Conservation (phyloP, 2,888 invertebrate genomes). For the Perithous albicinctus region DNA sequence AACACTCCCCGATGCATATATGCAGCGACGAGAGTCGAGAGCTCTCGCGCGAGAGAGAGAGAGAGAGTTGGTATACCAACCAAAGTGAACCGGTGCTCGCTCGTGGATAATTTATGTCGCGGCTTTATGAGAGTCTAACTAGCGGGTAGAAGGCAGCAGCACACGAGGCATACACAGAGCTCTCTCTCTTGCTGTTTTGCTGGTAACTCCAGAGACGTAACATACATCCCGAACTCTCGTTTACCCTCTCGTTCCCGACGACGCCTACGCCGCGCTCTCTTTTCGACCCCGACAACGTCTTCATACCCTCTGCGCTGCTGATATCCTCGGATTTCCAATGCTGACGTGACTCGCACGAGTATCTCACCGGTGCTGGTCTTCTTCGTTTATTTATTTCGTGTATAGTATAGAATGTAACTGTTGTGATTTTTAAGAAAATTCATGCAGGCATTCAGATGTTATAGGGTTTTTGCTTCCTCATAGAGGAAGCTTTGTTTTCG, state of each 20-base stretch:
- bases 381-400: neutral
- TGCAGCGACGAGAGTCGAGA: conserved; percentile 69
- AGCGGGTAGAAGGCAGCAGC: conserved; percentile 80
- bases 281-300: conserved; percentile 62
- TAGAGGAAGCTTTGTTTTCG: too few species aligned
- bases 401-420: neutral
- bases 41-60: conserved; percentile 63
- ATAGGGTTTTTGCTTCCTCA: too few species aligned
- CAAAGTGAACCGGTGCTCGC: conserved; percentile 55
- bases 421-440: too few species aligned
- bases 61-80: conserved; percentile 59
- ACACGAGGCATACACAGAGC: conserved; percentile 54
- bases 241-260: conserved; percentile 1
- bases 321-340: neutral
- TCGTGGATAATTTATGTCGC: conserved; percentile 82
- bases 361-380: neutral
- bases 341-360: neutral
- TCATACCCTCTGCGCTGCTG: conserved; percentile 52
- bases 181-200: conserved; percentile 45
- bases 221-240: neutral
- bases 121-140: conserved; percentile 84
- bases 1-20: conserved; percentile 80
- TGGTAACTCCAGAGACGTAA: conserved; percentile 38
- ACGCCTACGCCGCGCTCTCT: conserved; percentile 26
- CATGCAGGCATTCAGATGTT: too few species aligned